These are phyloP conservation scores for Molothrus aeneus DNA, from an alignment of 2,797 vertebrate species.

Conservation along the genomic window DNA sequence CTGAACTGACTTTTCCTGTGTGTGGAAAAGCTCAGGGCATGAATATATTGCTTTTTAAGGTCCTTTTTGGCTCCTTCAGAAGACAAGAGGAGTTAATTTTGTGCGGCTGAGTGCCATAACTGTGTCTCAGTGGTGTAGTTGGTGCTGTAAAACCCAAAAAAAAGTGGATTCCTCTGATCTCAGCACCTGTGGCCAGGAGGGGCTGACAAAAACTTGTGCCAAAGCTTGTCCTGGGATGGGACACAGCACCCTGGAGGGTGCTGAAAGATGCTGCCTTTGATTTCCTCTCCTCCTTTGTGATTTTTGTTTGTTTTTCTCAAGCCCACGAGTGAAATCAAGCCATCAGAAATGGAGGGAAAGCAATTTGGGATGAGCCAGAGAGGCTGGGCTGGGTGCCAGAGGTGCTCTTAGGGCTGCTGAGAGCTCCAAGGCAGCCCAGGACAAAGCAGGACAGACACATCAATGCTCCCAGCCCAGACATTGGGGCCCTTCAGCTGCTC, in stretches of 20 bases:
- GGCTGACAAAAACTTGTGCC: not conserved
- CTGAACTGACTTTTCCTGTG: not conserved
- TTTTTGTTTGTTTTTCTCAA: not conserved
- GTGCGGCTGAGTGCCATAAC: not conserved
- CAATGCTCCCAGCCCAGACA: not conserved
- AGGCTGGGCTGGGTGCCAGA: constrained; percentile 41
- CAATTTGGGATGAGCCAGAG: not conserved
- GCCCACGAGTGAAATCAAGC: constrained; percentile 12
- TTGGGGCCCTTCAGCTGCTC: not conserved
- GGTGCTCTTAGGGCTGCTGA: constrained; percentile 32
- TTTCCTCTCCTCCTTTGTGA: not conserved
- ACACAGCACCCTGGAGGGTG: not conserved
- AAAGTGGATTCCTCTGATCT: not conserved
- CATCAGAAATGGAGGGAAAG: not conserved
- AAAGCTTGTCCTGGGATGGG: not conserved
- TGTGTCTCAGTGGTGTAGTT: not conserved
- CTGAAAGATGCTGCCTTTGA: not conserved
- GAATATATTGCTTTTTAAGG: not conserved
- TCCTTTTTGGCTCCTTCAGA: not conserved
- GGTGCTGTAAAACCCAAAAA: not conserved
- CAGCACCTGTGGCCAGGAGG: not conserved
- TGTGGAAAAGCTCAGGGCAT: not conserved
- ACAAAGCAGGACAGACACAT: constrained; percentile 34
- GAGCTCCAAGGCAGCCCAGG: constrained; percentile 14
- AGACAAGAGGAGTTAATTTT: not conserved